Evolutionary conservation across 2,888 invertebrate species (phyloP), one percentile per base, ranked within the genome.

Genomic region (Sminthurinus aureus): DNA sequence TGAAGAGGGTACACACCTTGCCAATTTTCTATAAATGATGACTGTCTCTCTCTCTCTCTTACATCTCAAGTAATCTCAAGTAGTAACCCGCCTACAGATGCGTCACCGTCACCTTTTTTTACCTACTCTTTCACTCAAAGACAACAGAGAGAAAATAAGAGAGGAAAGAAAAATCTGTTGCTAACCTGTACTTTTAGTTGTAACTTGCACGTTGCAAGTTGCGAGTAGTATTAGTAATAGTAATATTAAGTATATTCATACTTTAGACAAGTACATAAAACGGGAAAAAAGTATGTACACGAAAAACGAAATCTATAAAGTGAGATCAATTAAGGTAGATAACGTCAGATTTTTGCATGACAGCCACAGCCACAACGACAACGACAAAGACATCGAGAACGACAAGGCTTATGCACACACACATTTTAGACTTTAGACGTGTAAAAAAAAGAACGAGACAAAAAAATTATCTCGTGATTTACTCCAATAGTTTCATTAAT

Each of bases 11-110:
- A n/a, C 77, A 77, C 64, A 77, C 64, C 77, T 77, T 58, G 77
- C 64, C n/a, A 77, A 76, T 51, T 77, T 64, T 22, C 69, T 69
- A 69, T n/a, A 77, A 77, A 24, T 77, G 20, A 77, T 58, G 77
- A 24, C 77, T 77, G 77, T 77, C 77, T 58, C 69, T 15, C 75
- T 38, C 38, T 38, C 38, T 38, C 38, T 38, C 38, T 38, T 38
- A 38, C 38, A 38, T 38, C 38, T 38, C 38, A 38, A n/a, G n/a
- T 52, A 22, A 76, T 52, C 38, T 13, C 24, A 76, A 58, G 22
- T 58, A 77, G 11, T 26, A 22, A 77, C 12, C 58, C 77, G 77
- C 77, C 77, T 77, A 58, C 77, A 58, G 50, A 50, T 77, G n/a
- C n/a, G n/a, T 64, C 64, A 64, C 64, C 18, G 64, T 18, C n/a